These are phyloP conservation scores for Silurus lanzhouensis DNA, from an alignment of 2,797 vertebrate genomes.

Conservation along the genomic window DNA sequence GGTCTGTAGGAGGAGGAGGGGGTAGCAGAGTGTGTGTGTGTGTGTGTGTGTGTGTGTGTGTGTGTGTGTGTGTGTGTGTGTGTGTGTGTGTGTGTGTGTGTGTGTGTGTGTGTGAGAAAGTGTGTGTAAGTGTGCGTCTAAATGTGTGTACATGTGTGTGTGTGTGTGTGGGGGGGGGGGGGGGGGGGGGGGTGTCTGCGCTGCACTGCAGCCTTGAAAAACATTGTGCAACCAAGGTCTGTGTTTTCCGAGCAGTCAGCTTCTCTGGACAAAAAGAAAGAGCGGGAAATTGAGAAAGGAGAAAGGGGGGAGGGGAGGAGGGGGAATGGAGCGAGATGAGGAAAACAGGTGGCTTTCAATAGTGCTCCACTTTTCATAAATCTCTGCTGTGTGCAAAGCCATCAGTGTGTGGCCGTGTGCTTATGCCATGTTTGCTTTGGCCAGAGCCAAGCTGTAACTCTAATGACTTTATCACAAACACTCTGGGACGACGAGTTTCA, in stretches of 20 bases:
- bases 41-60: slow-evolving; percentile 15
- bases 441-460: slow-evolving; percentile 15
- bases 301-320: not conserved
- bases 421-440: slow-evolving; percentile 40
- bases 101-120: not conserved
- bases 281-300: slow-evolving; percentile 54
- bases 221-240: slow-evolving; percentile 60
- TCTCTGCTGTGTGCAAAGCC: slow-evolving; percentile 22
- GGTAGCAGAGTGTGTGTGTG: slow-evolving; percentile 32
- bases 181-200: not conserved
- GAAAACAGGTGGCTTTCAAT: slow-evolving; percentile 53
- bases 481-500: slow-evolving; percentile 7
- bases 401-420: slow-evolving; percentile 8
- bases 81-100: slow-evolving; percentile 34
- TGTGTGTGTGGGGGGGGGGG: slow-evolving; percentile 31
- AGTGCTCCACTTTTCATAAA: slow-evolving; percentile 32
- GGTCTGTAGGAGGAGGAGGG: slow-evolving; percentile 57
- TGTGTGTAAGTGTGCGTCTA: slow-evolving; percentile 38
- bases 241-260: slow-evolving; percentile 57
- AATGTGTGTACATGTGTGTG: not conserved
- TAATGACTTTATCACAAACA: slow-evolving; percentile 43
- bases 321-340: slow-evolving; percentile 45
- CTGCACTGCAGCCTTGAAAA: slow-evolving; percentile 65
- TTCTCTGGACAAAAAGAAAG: slow-evolving; percentile 40
- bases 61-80: slow-evolving; percentile 21